Evolutionary conservation across 2,113 vertebrate genomes (phyloP), one percentile per base, ranked within the genome.

Genomic region (Coptodon bakossiorum): DNA sequence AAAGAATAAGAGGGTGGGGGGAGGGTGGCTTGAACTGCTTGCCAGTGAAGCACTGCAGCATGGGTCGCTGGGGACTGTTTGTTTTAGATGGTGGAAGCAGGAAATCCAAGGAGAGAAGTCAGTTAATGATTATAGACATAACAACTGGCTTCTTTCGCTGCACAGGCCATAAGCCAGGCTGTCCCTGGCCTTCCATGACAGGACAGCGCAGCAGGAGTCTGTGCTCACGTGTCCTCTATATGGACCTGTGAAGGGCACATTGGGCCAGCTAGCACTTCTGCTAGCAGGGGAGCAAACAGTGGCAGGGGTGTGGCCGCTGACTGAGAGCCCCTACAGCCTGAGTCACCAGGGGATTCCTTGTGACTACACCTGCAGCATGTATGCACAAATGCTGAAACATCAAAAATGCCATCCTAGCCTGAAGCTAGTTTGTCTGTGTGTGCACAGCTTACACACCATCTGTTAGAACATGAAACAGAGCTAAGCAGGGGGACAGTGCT

Each of bases 51-150:
- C 79, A 86, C 83, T 89, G 90, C 86, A 86, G 91, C 80, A 29
- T 54, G 84, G 88, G 90, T 93, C 81, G 59, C 89, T 83, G 31
- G 71, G 92, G 90, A 90, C 90, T 94, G 92, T 94, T 96, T 94
- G 95, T 92, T 95, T 95, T 95, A 95, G 89, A 90, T 83, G 91
- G 90, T 93, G 93, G 93, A 95, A 95, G 90, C 92, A 94, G 94
- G 96, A 96, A 96, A 95, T 93, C 86, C 90, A 94, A 94, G 93
- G 89, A 95, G 93, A 95, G 86, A 93, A 91, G 91, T 94, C 86
- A 88, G 95, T 96, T 96, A 96, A 96, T 95, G 94, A 96, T 95
- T 96, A 95, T 56, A 95, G 90, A 92, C 93, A 94, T 91, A 95
- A 96, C 93, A 94, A 96, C 89, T 95, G 94, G 93, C 92, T 93